These are phyloP conservation scores for Ctenoplectra terminalis DNA, from an alignment of 1,140 invertebrate species.

Conservation along the genomic window DNA sequence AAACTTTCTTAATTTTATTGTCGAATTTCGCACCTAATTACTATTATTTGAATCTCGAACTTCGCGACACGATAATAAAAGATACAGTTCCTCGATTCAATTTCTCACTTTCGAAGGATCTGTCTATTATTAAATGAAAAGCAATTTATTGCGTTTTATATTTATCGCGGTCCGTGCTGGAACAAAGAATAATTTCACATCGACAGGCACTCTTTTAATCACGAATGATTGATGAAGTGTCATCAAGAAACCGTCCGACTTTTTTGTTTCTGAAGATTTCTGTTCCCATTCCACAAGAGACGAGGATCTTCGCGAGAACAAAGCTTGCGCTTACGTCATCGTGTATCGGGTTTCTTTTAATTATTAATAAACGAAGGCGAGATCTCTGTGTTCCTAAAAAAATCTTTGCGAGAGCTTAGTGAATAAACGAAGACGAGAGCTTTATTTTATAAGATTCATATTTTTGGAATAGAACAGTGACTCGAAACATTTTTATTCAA, in stretches of 20 bases:
- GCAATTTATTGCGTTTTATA: not conserved
- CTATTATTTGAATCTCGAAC: too few relatives aligned
- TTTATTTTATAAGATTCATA: too few relatives aligned
- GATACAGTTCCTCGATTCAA: not conserved
- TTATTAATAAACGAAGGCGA: constrained; percentile 8
- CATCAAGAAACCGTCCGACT: not conserved
- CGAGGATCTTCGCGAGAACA: not conserved
- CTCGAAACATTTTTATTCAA: not conserved
- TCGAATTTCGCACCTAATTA: too few relatives aligned
- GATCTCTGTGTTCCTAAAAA: too few relatives aligned
- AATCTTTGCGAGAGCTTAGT: not conserved
- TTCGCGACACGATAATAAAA: too few relatives aligned
- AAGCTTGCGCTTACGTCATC: not conserved
- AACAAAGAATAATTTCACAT: constrained; percentile 4
- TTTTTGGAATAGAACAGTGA: too few relatives aligned
- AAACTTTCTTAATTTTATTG: too few relatives aligned
- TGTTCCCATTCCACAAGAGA: not conserved
- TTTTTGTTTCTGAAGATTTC: not conserved
- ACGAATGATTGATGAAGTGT: not conserved
- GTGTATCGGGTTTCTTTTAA: not conserved
- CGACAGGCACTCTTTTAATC: not conserved
- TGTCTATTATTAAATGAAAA: not conserved
- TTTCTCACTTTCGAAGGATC: not conserved
- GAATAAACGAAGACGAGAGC: not conserved
- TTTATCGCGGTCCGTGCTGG: not conserved